Evolutionary conservation across 2,797 vertebrate genomes (phyloP), one percentile per base, ranked within the genome.

Genomic region (Sibirionetta formosa): DNA sequence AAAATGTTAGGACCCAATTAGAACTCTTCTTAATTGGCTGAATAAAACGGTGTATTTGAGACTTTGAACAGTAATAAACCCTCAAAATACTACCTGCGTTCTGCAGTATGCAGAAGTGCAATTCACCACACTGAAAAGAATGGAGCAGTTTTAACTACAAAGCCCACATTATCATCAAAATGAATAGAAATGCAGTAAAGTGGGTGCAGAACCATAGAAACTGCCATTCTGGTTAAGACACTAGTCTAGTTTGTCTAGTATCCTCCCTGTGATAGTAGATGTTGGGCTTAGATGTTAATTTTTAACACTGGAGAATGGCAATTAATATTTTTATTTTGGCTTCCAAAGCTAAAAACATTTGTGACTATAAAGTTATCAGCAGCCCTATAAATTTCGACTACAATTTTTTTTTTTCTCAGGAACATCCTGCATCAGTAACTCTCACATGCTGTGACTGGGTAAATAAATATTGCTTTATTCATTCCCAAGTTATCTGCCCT

Each of bases 381-480:
- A 86, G 31, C 8, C 1, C 64, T 93, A 91, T 85, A 79, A 90
- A 82, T 90, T 90, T 90, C 27, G 64, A 57, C 40, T 81, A 2
- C 1, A 3, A 73, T 42, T 42, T 56, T 44, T 44, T 56, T 75
- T 90, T 26, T 94, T 85, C 78, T 94, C 36, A 80, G 68, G 84
- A 90, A 42, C 76, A 91, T 93, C 66, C 58, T 96, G 73, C 63
- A 64, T 81, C 66, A 70, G 24, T 46, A 36, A 54, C 40, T 86
- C 26, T 84, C 33, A n/a, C 33, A 50, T 77, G 40, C 70, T 86
- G 70, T 76, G 70, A 36, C 54, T 77, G 64, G 50, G 64, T 94
- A 92, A 90, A 95, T 93, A 96, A 96, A 93, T 94, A 94, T n/a
- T 94, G 58, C 36, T 94, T 93, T 93, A 94, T 94, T 66, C 83